Percentiles rank a stretch among this genome's conserved stretches.
These are phyloP conservation scores for Leucophenga maculata DNA, from an alignment of 2,888 invertebrate species.

Conservation along the genomic window DNA sequence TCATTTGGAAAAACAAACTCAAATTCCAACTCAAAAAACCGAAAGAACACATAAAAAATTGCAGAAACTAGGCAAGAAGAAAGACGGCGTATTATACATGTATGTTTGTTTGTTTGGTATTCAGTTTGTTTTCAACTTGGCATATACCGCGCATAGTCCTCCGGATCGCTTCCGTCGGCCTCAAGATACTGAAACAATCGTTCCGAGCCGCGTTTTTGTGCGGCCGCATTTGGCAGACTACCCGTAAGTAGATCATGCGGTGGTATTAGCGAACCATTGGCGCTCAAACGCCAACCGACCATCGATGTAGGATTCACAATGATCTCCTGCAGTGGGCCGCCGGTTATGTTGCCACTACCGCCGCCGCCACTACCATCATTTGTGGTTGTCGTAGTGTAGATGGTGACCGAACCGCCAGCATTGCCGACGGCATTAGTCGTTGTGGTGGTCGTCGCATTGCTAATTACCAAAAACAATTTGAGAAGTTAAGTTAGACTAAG, in stretches of 20 bases:
- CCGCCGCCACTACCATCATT: conserved; percentile 60
- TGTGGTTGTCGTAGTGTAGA: conserved; percentile 68
- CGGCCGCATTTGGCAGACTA: conserved; percentile 68
- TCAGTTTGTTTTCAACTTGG: conserved; percentile 14
- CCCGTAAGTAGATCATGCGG: conserved; percentile 71
- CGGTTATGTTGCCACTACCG: conserved; percentile 58
- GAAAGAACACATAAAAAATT: conserved; percentile 20
- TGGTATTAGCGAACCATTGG: conserved; percentile 71
- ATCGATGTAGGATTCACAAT: conserved; percentile 72
- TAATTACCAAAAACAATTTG: conserved; percentile 15
- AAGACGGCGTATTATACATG: conserved; percentile 15
- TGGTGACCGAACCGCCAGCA: conserved; percentile 67
- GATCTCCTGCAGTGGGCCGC: conserved; percentile 71
- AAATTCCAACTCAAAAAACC: no score
- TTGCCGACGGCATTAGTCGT: conserved; percentile 70
- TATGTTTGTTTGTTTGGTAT: no score
- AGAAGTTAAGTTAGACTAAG: no score
- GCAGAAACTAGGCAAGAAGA: conserved; percentile 21
- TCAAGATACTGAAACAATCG: conserved; percentile 82
- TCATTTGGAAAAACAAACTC: background rate
- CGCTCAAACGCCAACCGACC: conserved; percentile 72
- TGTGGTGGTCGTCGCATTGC: conserved; percentile 70
- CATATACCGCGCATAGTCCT: conserved; percentile 73
- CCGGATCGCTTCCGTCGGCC: conserved; percentile 82
- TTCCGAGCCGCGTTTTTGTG: conserved; percentile 77